Conservation (phyloP, 2,113 vertebrate species). For the Paramormyrops kingsleyae region DNA sequence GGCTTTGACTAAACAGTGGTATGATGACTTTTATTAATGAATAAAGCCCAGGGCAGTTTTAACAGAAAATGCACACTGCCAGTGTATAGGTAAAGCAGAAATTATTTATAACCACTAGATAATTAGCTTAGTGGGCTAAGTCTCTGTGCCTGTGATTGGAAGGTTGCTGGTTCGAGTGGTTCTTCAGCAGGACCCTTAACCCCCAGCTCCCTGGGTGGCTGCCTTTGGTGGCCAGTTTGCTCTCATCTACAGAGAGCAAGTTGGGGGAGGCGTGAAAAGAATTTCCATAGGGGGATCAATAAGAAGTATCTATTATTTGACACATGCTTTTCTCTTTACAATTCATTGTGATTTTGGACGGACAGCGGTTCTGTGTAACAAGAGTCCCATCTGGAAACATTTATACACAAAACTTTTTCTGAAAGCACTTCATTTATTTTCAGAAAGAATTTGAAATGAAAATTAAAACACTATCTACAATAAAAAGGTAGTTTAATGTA, state of each 20-base stretch:
- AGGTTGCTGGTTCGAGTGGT: too few species aligned
- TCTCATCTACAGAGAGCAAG: too few species aligned
- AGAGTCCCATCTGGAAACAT: slow-evolving; percentile 35
- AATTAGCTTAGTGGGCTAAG: slow-evolving; percentile 24
- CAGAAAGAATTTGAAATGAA: slow-evolving; percentile 51
- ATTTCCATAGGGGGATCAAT: too few species aligned
- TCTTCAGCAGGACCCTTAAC: too few species aligned
- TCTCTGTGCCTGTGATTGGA: too few species aligned
- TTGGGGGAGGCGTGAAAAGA: too few species aligned
- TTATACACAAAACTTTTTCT: slow-evolving; percentile 42
- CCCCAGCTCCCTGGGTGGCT: too few species aligned
- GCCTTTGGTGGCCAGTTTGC: too few species aligned
- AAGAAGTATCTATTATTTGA: slow-evolving; percentile 32
- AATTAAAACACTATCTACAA: slow-evolving; percentile 57
- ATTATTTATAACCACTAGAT: slow-evolving; percentile 68
- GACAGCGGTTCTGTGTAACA: slow-evolving; percentile 38
- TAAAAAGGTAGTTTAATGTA: slow-evolving; percentile 47
- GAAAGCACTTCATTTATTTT: slow-evolving; percentile 65
- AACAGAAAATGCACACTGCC: slow-evolving; percentile 46
- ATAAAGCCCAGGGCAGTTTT: slow-evolving; percentile 39
- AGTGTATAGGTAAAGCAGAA: slow-evolving; percentile 45
- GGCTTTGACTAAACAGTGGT: slow-evolving; percentile 39
- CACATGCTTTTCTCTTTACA: slow-evolving; percentile 35
- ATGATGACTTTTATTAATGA: slow-evolving; percentile 35
- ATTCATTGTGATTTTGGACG: slow-evolving; percentile 45